phyloP scores from a whole-genome alignment of 2,797 vertebrate species.

The Aphelocoma californica region DNA sequence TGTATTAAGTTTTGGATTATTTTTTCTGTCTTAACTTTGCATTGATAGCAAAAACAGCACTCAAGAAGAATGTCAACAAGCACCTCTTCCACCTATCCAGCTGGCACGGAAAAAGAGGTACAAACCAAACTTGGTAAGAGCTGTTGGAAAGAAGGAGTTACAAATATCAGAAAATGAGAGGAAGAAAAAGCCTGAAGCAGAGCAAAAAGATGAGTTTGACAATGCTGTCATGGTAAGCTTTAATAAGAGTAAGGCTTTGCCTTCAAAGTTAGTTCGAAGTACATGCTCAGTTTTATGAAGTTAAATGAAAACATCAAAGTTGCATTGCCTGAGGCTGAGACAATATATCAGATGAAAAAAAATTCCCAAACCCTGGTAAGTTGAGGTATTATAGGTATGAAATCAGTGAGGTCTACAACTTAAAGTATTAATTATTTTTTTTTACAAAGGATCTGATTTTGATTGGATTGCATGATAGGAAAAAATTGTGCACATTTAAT shows the following conservation, averaged over 20 bases:
- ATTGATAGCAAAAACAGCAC: background rate
- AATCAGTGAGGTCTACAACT: background rate
- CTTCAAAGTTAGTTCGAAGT: background rate
- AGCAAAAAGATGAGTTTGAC: constrained; percentile 20
- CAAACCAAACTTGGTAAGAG: constrained; percentile 70
- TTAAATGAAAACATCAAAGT: background rate
- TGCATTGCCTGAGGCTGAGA: background rate
- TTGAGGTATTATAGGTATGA: background rate
- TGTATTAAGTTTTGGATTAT: background rate
- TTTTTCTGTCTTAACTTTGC: background rate
- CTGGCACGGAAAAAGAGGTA: constrained; percentile 69
- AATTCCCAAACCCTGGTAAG: background rate
- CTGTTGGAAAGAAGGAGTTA: constrained; percentile 64
- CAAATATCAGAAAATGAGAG: background rate
- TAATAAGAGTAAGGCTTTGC: background rate
- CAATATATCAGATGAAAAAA: background rate
- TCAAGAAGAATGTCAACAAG: constrained; percentile 33
- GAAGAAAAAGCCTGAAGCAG: background rate
- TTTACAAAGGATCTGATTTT: background rate
- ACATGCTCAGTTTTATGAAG: background rate
- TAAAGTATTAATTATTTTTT: background rate
- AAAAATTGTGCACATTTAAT: background rate
- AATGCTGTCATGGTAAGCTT: constrained; percentile 32
- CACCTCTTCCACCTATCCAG: constrained; percentile 46
- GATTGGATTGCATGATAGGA: background rate